Evolutionary conservation across 2,797 vertebrate species (phyloP).

Genomic region (Spinus olivaceus): DNA sequence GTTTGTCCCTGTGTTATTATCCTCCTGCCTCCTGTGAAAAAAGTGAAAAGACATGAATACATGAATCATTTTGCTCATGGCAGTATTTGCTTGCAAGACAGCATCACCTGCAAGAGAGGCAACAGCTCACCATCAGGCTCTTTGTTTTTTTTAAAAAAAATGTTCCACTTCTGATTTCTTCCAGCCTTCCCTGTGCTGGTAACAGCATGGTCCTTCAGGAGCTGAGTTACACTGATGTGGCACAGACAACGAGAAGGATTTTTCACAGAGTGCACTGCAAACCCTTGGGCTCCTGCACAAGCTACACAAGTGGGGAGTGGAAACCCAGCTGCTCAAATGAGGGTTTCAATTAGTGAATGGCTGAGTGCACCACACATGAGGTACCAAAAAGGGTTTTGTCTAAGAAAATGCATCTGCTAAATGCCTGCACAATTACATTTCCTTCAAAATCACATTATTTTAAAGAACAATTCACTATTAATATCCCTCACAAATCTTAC

Average conservation of each 20-base stretch:
- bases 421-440: neutral
- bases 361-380: neutral
- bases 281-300: neutral
- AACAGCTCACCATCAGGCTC: neutral
- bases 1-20: neutral
- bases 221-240: neutral
- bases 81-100: neutral
- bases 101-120: neutral
- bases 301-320: neutral
- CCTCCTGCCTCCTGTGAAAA: neutral
- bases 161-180: neutral
- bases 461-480: neutral
- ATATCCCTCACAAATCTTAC: neutral
- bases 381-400: neutral
- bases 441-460: neutral
- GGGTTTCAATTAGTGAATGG: neutral
- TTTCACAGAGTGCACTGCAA: neutral
- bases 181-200: neutral
- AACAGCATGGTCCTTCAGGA: neutral
- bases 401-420: neutral
- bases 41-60: neutral
- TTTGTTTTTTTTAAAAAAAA: neutral
- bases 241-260: rapidly evolving
- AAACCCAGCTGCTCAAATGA: neutral
- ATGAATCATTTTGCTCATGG: neutral